These are phyloP conservation scores for Parnassius orleans DNA, from an alignment of 2,888 invertebrate species.

Conservation along the genomic window DNA sequence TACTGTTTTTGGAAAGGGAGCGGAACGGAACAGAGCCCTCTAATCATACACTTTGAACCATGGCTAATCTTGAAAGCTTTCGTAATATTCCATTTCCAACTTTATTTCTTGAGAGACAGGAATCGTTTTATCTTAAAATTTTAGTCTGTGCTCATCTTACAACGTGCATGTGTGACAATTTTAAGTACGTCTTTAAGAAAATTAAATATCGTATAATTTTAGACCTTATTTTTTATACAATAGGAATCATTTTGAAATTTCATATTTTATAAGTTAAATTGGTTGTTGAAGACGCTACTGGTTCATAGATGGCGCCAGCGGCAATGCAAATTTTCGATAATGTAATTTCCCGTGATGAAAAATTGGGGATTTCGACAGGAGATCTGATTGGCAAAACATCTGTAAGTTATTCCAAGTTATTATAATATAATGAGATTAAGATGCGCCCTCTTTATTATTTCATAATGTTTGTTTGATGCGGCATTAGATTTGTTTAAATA, in stretches of 20 bases:
- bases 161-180: slow-evolving; percentile 12
- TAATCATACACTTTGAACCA: slow-evolving; percentile 53
- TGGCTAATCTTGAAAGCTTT: slow-evolving; percentile 27
- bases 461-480: slow-evolving; percentile 71
- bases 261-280: slow-evolving; percentile 27
- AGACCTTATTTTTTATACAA: slow-evolving; percentile 28
- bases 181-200: slow-evolving; percentile 22
- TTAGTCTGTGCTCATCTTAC: slow-evolving; percentile 12
- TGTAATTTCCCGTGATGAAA: slow-evolving; percentile 74
- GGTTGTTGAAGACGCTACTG: slow-evolving; percentile 49
- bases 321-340: slow-evolving; percentile 76
- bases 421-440: slow-evolving; percentile 76
- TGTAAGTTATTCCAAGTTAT: slow-evolving; percentile 73
- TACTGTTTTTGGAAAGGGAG: slow-evolving; percentile 77
- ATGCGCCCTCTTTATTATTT: slow-evolving; percentile 65
- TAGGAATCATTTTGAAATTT: slow-evolving; percentile 31
- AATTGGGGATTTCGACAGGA: slow-evolving; percentile 61
- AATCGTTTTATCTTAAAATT: slow-evolving; percentile 7
- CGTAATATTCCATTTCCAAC: slow-evolving; percentile 36
- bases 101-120: slow-evolving; percentile 29
- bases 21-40: slow-evolving; percentile 59
- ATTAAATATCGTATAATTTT: slow-evolving; percentile 31
- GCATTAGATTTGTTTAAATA: slow-evolving; percentile 38
- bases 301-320: slow-evolving; percentile 71
- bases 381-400: slow-evolving; percentile 76